Conservation (phyloP, 92 coral and sea anemone genomes). For the Umimayanthus chanpuru region DNA sequence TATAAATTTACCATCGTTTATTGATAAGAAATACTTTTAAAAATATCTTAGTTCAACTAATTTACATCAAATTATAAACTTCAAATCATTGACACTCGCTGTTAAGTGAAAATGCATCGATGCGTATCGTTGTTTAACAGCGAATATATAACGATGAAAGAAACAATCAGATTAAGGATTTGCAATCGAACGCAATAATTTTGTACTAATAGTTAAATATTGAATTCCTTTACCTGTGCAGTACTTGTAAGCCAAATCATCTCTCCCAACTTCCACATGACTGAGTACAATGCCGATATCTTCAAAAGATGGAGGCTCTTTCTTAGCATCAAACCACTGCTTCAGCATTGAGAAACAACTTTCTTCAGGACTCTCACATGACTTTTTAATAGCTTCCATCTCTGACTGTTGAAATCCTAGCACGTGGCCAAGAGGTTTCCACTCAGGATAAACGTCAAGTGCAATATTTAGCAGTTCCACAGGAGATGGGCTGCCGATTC, state of each 20-base stretch:
- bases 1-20: no score
- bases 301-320: not conserved
- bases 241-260: slow-evolving; percentile 16
- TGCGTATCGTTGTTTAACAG: no score
- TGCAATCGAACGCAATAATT: no score
- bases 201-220: no score
- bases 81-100: no score
- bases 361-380: not conserved
- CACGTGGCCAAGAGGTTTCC: not conserved
- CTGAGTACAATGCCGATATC: not conserved
- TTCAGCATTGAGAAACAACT: not conserved
- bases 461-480: not conserved
- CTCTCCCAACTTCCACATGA: not conserved
- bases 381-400: not conserved
- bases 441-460: not conserved
- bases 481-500: not conserved
- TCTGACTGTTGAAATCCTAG: not conserved
- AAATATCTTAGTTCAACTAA: no score
- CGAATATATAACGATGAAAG: no score
- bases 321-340: not conserved
- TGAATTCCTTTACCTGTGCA: not conserved
- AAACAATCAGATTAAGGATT: no score
- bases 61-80: no score
- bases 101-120: no score
- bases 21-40: no score